Evolutionary conservation across 2,113 vertebrate genomes (phyloP).

Genomic region (Neogobius melanostomus): DNA sequence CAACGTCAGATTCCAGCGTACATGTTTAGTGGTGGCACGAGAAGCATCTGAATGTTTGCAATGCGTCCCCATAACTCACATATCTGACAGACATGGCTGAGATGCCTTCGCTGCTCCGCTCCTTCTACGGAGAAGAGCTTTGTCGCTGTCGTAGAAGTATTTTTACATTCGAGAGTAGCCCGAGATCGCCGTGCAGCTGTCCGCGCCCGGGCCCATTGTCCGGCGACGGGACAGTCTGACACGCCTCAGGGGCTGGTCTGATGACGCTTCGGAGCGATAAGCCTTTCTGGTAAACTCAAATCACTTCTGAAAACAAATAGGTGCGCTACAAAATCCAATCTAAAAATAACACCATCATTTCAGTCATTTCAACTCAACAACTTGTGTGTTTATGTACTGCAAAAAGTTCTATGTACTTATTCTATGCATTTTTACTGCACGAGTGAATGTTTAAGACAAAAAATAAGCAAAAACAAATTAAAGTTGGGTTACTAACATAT

Average conservation of each 20-base stretch:
- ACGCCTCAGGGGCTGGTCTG: background rate
- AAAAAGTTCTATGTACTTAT: too few species aligned
- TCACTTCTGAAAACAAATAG: background rate
- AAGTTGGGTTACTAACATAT: too few species aligned
- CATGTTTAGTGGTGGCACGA: background rate
- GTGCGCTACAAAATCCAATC: background rate
- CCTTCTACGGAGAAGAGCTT: background rate
- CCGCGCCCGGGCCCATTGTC: background rate
- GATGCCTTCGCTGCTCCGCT: background rate
- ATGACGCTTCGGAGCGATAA: background rate
- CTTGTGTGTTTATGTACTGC: background rate
- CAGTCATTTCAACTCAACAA: too few species aligned
- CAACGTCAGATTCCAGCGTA: background rate
- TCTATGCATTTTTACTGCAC: too few species aligned
- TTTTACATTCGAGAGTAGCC: background rate
- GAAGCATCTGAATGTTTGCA: background rate
- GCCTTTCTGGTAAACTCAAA: background rate
- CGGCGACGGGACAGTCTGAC: background rate
- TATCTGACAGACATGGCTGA: slow-evolving; percentile 1
- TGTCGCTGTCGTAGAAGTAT: background rate
- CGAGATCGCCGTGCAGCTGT: background rate
- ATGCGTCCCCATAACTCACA: slow-evolving; percentile 11
- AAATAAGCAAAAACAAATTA: too few species aligned
- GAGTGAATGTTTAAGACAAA: too few species aligned
- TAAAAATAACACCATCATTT: too few species aligned